Evolutionary conservation across 1,140 invertebrate genomes (phyloP).

Genomic region (Drosophila pruinosa): DNA sequence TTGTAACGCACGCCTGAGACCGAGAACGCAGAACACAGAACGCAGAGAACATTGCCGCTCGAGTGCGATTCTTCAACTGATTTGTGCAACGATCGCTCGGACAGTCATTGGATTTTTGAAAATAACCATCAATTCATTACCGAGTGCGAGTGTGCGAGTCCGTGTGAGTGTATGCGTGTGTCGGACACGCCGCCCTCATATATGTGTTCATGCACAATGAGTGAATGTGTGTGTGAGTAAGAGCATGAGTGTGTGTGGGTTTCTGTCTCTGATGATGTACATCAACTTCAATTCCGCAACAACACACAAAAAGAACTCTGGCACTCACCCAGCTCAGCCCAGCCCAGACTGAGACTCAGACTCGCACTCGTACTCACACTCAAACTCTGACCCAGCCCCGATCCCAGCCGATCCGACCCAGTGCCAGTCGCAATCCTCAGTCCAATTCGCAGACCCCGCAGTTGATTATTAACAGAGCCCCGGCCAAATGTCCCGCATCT

Average conservation of each 20-base stretch:
- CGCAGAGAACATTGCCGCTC: conserved; percentile 68
- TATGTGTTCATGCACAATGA: conserved; percentile 4
- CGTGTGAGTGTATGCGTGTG: conserved; percentile 18
- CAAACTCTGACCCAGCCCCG: background rate
- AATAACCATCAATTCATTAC: conserved; percentile 80
- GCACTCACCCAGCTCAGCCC: conserved; percentile 43
- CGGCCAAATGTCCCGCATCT: conserved; percentile 69
- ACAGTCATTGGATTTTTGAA: conserved; percentile 82
- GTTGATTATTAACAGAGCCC: conserved; percentile 72
- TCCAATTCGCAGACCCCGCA: conserved; percentile 8
- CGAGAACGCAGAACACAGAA: conserved; percentile 23
- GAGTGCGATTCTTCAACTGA: conserved; percentile 81
- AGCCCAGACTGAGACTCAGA: background rate
- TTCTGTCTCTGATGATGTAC: conserved; percentile 38
- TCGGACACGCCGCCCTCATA: conserved; percentile 64
- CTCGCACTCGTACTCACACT: background rate
- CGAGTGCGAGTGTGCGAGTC: conserved; percentile 16
- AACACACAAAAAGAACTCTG: conserved; percentile 34
- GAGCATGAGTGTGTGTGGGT: background rate
- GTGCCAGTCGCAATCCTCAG: background rate
- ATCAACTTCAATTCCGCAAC: conserved; percentile 69
- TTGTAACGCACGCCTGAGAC: background rate
- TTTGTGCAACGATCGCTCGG: conserved; percentile 77
- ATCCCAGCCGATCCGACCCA: background rate
- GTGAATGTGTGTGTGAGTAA: background rate